A percentile compares a stretch with the other conserved stretches of the same genome.
Conservation (phyloP, 1,140 invertebrate species). For the Adoxophyes honmai region DNA sequence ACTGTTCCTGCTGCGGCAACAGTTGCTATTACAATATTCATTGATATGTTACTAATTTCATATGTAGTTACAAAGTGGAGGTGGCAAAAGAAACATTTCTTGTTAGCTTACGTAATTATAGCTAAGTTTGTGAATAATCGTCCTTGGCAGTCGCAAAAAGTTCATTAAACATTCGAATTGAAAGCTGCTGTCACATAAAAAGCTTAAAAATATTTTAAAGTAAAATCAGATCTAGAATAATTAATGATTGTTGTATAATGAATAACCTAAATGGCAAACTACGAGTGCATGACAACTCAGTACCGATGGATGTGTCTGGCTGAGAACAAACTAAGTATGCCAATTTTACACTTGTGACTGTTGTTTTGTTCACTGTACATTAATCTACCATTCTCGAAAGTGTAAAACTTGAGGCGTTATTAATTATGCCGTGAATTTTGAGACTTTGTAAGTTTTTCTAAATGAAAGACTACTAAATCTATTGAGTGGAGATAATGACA, state of each 20-base stretch:
- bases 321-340: neutral
- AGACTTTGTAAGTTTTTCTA: conserved; percentile 71
- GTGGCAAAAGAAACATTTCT: neutral
- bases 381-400: neutral
- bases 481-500: conserved; percentile 58
- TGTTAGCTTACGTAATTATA: conserved; percentile 2
- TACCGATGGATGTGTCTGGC: conserved; percentile 9
- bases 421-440: conserved; percentile 16
- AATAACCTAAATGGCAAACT: conserved; percentile 52
- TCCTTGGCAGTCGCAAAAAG: neutral
- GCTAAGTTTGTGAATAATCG: neutral
- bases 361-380: neutral
- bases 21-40: conserved; percentile 23
- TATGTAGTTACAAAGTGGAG: neutral
- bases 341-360: conserved; percentile 7
- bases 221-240: conserved; percentile 45
- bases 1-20: conserved; percentile 10
- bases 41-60: conserved; percentile 31
- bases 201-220: conserved; percentile 11
- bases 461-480: conserved; percentile 74
- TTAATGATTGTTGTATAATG: conserved; percentile 34
- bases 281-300: conserved; percentile 15
- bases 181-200: neutral
- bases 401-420: conserved; percentile 8
- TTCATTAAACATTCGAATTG: neutral